A percentile compares a stretch with the other conserved stretches of the same genome.
Conservation (phyloP, 2,888 invertebrate species). For the Myathropa florea region DNA sequence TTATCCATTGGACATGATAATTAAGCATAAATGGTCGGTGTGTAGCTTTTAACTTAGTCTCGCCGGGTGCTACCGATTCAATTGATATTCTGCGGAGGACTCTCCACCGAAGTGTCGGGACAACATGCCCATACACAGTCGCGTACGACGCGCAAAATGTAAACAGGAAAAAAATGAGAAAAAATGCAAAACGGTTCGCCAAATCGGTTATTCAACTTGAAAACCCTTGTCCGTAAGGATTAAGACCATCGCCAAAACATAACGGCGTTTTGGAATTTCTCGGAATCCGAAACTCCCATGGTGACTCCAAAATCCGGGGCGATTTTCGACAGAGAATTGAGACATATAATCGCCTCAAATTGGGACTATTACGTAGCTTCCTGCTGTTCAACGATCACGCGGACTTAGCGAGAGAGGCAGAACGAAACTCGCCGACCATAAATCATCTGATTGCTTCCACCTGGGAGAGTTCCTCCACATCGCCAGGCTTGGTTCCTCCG, state of each 20-base stretch:
- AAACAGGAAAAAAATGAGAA: neutral
- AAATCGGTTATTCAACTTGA: constrained; percentile 68
- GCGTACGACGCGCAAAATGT: neutral
- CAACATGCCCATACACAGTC: constrained; percentile 3
- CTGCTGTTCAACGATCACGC: constrained; percentile 50
- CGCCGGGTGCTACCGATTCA: constrained; percentile 50
- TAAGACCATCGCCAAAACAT: constrained; percentile 30
- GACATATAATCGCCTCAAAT: constrained; percentile 32
- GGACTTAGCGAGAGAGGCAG: neutral
- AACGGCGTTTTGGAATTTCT: constrained; percentile 44
- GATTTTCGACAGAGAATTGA: constrained; percentile 35
- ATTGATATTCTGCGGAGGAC: constrained; percentile 62
- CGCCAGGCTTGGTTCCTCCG: neutral
- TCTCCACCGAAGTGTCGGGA: constrained; percentile 32
- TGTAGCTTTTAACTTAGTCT: constrained; percentile 34
- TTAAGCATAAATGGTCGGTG: constrained; percentile 65
- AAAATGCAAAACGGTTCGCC: constrained; percentile 21
- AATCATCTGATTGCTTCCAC: constrained; percentile 66
- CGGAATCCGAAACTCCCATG: constrained; percentile 24
- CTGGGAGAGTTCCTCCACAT: constrained; percentile 49
- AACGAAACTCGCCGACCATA: constrained; percentile 43
- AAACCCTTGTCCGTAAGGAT: constrained; percentile 27
- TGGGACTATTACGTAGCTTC: constrained; percentile 48
- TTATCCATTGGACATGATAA: constrained; percentile 67
- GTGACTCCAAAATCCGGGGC: neutral